Base-by-base conservation (phyloP, 2,888 invertebrate genomes). In the Crepidodera aurea region DNA sequence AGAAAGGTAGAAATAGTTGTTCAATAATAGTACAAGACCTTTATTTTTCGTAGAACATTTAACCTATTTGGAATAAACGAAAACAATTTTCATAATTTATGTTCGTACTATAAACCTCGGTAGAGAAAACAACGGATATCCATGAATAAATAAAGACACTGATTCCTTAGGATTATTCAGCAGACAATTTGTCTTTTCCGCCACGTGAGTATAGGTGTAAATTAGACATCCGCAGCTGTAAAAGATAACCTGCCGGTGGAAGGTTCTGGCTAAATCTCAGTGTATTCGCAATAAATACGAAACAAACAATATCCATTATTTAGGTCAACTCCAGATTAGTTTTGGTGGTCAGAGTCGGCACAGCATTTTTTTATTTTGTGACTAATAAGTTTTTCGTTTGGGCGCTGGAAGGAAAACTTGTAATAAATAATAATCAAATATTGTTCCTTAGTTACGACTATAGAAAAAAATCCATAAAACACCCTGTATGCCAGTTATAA, bases 251-350 rank as follows among this genome's bases (percentile, higher is more conserved):
- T 58, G 48, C 61, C 58, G 34, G 54, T 51, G 50, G 54, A 61
- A 50, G 50, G 15, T 51, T 51, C 48, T 19, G 25, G 34, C 40
- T 40, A 62, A 60, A 51, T 60, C 55, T 42, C 53, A 29, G 57
- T 56, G 39, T 50, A 51, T 51, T 60, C 53, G 66, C 68, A 74
- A 77, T 77, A 77, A 77, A 77, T 77, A 75, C 73, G 72, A 69
- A 76, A 75, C 74, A 77, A 78, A 78, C 78, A 76, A 75, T 76
- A 76, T 78, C 74, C 75, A 78, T 78, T 77, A 78, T 78, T 78
- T 75, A 78, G 70, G 70, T 68, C 70, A 69, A 60, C 64, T 66
- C 75, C 71, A 77, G 76, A 78, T 78, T 78, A 77, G 77, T 75
- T 78, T 75, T 57, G 59, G 57, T 60, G 60, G 44, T 32, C 66